Conservation (phyloP, 1,140 invertebrate species). For the Cydia strobilella region DNA sequence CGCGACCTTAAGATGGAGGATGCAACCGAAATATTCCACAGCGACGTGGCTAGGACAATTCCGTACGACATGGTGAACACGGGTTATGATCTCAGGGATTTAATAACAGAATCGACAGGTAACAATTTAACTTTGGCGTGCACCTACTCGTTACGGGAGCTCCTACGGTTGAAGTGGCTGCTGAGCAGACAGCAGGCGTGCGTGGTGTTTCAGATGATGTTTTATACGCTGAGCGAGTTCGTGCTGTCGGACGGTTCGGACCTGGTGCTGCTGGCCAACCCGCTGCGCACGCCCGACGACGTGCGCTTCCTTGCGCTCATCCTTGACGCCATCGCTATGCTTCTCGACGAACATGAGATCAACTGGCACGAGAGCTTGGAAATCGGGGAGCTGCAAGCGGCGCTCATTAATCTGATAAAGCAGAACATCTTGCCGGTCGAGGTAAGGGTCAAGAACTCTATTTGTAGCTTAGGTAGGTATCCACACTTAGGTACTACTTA, state of each 20-base stretch:
- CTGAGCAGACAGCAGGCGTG: conserved; percentile 41
- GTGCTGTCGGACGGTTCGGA: conserved; percentile 37
- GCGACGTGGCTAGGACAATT: background rate
- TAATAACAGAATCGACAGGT: conserved; percentile 36
- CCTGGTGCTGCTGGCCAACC: conserved; percentile 35
- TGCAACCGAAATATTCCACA: background rate
- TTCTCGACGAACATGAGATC: conserved; percentile 45
- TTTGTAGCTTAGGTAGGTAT: no score
- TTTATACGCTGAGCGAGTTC: conserved; percentile 37
- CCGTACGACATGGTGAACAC: conserved; percentile 7
- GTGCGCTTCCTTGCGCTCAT: conserved; percentile 36
- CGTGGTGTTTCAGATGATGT: conserved; percentile 40
- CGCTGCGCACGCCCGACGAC: conserved; percentile 38
- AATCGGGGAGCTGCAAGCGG: conserved; percentile 40
- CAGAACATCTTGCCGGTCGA: conserved; percentile 41
- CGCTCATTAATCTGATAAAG: conserved; percentile 44
- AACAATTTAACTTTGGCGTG: conserved; percentile 31
- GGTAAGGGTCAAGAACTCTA: conserved; percentile 32
- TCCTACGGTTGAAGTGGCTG: conserved; percentile 38
- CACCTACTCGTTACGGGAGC: conserved; percentile 35
- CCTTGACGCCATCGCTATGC: conserved; percentile 39
- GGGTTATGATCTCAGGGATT: background rate
- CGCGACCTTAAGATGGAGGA: conserved; percentile 2
- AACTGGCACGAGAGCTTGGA: conserved; percentile 49
- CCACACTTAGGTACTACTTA: no score